These are phyloP conservation scores for Sipha flava DNA, from an alignment of 1,140 invertebrate genomes.

Conservation along the genomic window DNA sequence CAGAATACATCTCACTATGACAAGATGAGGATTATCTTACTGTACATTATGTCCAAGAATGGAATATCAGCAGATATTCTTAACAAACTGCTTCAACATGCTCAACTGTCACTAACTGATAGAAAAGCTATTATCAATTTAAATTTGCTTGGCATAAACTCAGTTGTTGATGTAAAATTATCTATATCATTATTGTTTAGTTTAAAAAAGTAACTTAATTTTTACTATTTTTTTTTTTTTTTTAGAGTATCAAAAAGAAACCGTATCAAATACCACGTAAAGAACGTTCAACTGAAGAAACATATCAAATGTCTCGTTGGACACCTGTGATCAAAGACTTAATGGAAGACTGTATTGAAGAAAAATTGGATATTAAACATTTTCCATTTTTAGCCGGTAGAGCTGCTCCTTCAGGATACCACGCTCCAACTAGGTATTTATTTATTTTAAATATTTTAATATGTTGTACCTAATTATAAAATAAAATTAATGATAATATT, in stretches of 20 bases:
- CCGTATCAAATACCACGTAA: conserved; percentile 77
- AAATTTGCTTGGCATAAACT: conserved; percentile 88
- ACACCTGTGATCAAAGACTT: conserved; percentile 96
- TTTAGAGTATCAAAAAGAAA: conserved; percentile 71
- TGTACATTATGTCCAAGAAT: conserved; percentile 98
- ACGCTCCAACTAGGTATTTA: conserved; percentile 75
- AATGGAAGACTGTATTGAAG: conserved; percentile 96
- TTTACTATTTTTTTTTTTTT: neutral
- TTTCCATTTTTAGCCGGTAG: conserved; percentile 93
- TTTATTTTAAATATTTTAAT: no score
- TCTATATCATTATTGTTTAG: neutral
- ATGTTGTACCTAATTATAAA: no score
- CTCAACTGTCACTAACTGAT: conserved; percentile 77
- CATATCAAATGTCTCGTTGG: conserved; percentile 95
- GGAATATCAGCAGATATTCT: conserved; percentile 97
- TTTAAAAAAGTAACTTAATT: conserved; percentile 44
- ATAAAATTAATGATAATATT: no score
- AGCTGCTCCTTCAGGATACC: conserved; percentile 72
- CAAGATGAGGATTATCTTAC: conserved; percentile 94
- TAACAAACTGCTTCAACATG: conserved; percentile 93
- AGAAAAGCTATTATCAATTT: conserved; percentile 96
- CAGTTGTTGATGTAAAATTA: conserved; percentile 79
- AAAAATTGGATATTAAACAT: conserved; percentile 90
- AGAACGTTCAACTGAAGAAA: conserved; percentile 92
- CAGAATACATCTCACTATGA: conserved; percentile 80